Percentiles rank a stretch among this genome's conserved stretches.
These are phyloP conservation scores for Zaprionus africanus DNA, from an alignment of 1,140 invertebrate genomes.

Conservation along the genomic window DNA sequence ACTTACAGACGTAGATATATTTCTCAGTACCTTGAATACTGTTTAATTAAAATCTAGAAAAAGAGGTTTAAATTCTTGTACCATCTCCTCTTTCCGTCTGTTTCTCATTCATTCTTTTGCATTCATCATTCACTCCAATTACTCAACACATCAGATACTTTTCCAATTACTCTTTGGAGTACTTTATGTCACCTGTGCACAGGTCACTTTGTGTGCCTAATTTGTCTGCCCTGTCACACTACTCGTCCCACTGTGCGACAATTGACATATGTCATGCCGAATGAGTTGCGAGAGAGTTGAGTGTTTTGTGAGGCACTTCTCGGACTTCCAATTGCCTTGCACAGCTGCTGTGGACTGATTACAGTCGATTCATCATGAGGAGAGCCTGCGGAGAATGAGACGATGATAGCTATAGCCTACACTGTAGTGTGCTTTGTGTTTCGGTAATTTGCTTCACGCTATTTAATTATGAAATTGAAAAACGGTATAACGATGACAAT, in stretches of 20 bases:
- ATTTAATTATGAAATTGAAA: constrained; percentile 35
- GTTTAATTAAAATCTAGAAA: too few relatives aligned
- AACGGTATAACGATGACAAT: constrained; percentile 40
- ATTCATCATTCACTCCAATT: constrained; percentile 1
- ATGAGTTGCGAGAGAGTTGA: constrained; percentile 30
- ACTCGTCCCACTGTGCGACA: constrained; percentile 14
- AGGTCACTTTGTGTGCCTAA: neutral
- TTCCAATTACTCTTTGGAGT: neutral
- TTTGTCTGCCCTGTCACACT: constrained; percentile 8
- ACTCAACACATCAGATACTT: neutral
- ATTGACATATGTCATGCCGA: constrained; percentile 29
- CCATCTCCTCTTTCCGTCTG: neutral
- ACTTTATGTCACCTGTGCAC: constrained; percentile 10
- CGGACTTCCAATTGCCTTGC: constrained; percentile 27
- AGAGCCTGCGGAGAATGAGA: neutral
- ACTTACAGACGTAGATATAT: too few relatives aligned
- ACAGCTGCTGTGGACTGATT: constrained; percentile 35
- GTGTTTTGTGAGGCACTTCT: constrained; percentile 16
- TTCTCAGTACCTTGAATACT: too few relatives aligned
- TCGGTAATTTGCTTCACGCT: constrained; percentile 39
- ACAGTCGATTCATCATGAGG: constrained; percentile 32
- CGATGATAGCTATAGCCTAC: neutral
- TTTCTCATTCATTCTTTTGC: neutral
- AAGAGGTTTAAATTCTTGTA: neutral
- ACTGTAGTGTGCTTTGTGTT: constrained; percentile 6